Conservation (phyloP, 2,113 vertebrate species). For the Tiliqua scincoides region DNA sequence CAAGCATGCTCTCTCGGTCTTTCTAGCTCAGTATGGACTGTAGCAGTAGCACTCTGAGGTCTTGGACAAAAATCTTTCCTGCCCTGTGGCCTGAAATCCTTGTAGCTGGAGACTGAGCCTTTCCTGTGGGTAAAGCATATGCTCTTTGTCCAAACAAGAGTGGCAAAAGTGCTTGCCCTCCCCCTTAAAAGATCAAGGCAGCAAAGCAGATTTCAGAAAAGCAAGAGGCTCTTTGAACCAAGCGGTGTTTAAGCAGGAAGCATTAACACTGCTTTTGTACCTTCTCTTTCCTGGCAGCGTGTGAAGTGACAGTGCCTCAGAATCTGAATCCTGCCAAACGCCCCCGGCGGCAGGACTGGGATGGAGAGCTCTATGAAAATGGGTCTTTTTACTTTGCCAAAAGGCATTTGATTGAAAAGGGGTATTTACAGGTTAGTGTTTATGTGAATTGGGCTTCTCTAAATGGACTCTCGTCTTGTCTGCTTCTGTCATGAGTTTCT, state of each 20-base stretch:
- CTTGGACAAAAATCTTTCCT: not conserved
- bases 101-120: not conserved
- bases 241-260: not conserved
- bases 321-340: conserved; percentile 86
- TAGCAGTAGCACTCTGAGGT: not conserved
- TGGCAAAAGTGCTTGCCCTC: too few relatives aligned
- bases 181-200: too few relatives aligned
- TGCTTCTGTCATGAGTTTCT: not conserved
- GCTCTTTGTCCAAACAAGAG: too few relatives aligned
- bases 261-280: not conserved
- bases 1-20: too few relatives aligned
- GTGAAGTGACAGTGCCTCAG: conserved; percentile 76
- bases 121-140: not conserved
- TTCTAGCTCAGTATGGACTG: not conserved
- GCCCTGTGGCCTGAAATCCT: not conserved
- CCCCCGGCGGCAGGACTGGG: conserved; percentile 92
- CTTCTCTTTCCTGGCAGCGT: conserved; percentile 49
- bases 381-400: conserved; percentile 93
- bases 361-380: conserved; percentile 94
- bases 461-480: not conserved
- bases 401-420: conserved; percentile 78
- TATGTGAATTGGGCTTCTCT: not conserved
- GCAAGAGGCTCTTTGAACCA: conserved; percentile 1
- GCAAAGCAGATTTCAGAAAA: not conserved
- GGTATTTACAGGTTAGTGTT: conserved; percentile 85